These are phyloP conservation scores for Lordiphosa andalusiaca DNA, from an alignment of 2,888 invertebrate species.

Conservation along the genomic window DNA sequence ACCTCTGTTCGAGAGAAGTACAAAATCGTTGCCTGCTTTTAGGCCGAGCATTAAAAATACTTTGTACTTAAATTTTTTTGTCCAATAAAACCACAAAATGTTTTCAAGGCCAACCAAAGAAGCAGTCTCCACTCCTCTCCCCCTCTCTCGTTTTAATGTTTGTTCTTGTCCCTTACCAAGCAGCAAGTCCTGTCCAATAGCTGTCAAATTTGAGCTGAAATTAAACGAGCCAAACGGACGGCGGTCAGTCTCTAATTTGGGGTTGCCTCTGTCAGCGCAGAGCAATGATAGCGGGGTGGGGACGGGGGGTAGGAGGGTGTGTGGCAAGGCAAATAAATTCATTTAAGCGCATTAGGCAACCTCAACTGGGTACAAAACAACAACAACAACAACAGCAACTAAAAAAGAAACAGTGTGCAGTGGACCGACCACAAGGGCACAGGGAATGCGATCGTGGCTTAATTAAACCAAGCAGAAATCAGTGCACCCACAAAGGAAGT, in stretches of 20 bases:
- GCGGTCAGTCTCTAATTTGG: constrained; percentile 20
- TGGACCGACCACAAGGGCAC: background rate
- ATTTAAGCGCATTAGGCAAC: constrained; percentile 29
- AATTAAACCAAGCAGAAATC: constrained; percentile 28
- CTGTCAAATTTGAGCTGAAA: constrained; percentile 17
- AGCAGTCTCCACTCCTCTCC: background rate
- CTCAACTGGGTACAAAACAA: constrained; percentile 14
- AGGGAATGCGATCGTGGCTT: constrained; percentile 4
- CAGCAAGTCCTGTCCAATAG: constrained; percentile 5
- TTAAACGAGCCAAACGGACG: constrained; percentile 40
- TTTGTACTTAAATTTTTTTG: no score
- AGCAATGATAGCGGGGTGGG: background rate
- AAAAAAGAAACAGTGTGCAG: background rate
- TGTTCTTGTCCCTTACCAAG: background rate
- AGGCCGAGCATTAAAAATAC: no score
- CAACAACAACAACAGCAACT: no score
- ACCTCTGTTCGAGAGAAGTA: no score
- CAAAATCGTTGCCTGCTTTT: no score
- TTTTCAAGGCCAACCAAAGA: no score
- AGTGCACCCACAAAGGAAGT: constrained; percentile 7
- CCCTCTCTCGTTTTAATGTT: background rate
- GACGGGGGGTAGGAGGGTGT: background rate
- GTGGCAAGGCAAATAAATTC: background rate
- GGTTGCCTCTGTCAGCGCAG: background rate
- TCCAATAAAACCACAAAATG: no score